Conservation (phyloP, 2,797 vertebrate genomes). For the Graptemys geographica region DNA sequence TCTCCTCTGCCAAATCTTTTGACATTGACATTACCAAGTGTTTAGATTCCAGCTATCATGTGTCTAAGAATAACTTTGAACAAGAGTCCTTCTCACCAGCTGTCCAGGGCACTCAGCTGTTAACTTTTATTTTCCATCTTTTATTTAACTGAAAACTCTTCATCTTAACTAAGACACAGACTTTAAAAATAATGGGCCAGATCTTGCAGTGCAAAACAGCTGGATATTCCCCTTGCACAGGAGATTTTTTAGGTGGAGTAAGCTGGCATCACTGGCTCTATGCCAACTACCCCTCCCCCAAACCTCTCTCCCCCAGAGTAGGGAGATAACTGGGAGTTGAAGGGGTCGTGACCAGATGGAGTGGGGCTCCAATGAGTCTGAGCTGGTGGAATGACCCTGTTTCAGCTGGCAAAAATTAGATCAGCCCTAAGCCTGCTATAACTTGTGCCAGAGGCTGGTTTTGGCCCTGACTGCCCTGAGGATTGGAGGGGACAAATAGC, state of each 20-base stretch:
- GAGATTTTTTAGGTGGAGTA: not conserved
- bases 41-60: not conserved
- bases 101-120: accelerated
- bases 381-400: not conserved
- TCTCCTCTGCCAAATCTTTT: constrained; percentile 11
- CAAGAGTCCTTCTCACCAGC: accelerated
- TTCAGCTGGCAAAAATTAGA: not conserved
- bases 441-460: not conserved
- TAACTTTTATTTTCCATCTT: not conserved
- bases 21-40: not conserved
- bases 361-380: accelerated
- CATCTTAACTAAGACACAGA: not conserved
- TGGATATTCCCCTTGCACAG: not conserved
- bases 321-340: not conserved
- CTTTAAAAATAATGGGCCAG: not conserved
- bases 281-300: accelerated
- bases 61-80: not conserved
- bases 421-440: not conserved
- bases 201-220: not conserved
- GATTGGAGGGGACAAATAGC: not conserved
- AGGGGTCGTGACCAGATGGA: accelerated
- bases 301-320: not conserved
- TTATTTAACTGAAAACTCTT: not conserved
- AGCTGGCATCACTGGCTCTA: accelerated
- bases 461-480: not conserved